Evolutionary conservation across 1,140 invertebrate species (phyloP), one percentile per base, ranked within the genome.

Genomic region (Drosophila ogumai): DNA sequence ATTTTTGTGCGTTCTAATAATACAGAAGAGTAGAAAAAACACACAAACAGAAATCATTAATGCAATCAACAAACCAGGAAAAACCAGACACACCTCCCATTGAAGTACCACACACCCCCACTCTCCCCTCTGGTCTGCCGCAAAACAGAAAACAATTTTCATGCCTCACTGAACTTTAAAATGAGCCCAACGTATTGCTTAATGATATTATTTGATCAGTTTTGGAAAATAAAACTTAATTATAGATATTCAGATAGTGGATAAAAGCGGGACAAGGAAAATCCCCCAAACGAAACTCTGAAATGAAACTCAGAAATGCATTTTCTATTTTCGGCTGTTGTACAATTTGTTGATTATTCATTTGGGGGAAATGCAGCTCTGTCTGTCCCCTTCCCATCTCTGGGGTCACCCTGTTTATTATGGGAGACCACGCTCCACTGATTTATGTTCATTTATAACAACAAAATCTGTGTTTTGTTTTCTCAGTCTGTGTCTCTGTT

Each of bases 371-470:
- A 34, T 58, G 69, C 36, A 71, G 41, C 28, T 3, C 17, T 9
- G 22, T 9, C 17, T 22, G 19, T n/a, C 15, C 12, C 3, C 41
- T 22, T 19, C 68, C 64, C 38, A 28, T 75, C 47, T 41, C 44
- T 47, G 55, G 49, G 63, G 55, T 56, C 64, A 55, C 54, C 55
- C 64, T 77, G 74, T 78, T 87, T 88, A 88, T 87, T 87, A 88
- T 87, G 84, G 76, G 44, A 63, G 72, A 82, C 80, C 85, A 88
- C 77, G 85, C 85, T 90, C 74, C 67, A 75, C 85, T 88, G 84
- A 88, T 88, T 88, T 90, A 88, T 88, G 80, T 84, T 88, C 82
- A 77, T 81, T 90, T 88, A 59, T 74, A 67, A 84, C 79, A 79
- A 84, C 80, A 82, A 80, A 64, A 82, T 80, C 79, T 57, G 64